Percentiles rank a stretch among this genome's conserved stretches.
These are phyloP conservation scores for Camponotus pennsylvanicus DNA, from an alignment of 1,140 invertebrate species.

Conservation along the genomic window DNA sequence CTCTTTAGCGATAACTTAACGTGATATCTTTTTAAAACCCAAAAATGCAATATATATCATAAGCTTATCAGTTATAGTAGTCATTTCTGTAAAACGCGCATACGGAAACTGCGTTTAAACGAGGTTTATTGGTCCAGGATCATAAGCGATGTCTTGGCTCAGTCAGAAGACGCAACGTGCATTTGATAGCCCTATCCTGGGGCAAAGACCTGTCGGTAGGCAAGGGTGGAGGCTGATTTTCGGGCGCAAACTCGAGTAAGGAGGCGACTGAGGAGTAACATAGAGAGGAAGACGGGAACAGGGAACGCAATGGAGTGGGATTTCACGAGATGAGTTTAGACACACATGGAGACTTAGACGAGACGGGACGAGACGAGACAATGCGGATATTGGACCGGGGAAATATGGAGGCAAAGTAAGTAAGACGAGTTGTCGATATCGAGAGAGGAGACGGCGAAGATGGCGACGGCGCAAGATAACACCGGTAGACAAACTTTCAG, in stretches of 20 bases:
- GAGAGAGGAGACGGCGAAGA: slow-evolving; percentile 55
- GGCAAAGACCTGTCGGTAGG: slow-evolving; percentile 77
- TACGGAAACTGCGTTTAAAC: not conserved
- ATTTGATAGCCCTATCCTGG: slow-evolving; percentile 84
- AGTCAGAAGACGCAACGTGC: slow-evolving; percentile 80
- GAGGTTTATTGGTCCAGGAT: slow-evolving; percentile 23
- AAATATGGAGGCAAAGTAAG: slow-evolving; percentile 81
- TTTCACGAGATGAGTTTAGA: slow-evolving; percentile 76
- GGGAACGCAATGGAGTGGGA: slow-evolving; percentile 5
- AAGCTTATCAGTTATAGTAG: no score
- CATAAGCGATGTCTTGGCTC: slow-evolving; percentile 40
- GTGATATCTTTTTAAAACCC: not conserved
- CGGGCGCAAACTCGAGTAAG: slow-evolving; percentile 75
- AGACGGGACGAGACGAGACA: slow-evolving; percentile 79
- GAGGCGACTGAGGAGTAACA: slow-evolving; percentile 34
- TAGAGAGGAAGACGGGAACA: not conserved
- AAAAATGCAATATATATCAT: not conserved
- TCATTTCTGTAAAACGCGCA: not conserved
- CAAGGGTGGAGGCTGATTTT: slow-evolving; percentile 74
- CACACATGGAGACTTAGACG: slow-evolving; percentile 77
- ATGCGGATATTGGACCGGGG: slow-evolving; percentile 83
- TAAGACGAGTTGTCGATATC: slow-evolving; percentile 82
- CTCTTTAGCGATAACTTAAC: not conserved
- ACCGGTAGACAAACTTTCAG: slow-evolving; percentile 79
- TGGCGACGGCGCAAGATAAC: slow-evolving; percentile 72